Base-by-base conservation (phyloP, 1,140 invertebrate genomes). In the Drosophila lacertosa region DNA sequence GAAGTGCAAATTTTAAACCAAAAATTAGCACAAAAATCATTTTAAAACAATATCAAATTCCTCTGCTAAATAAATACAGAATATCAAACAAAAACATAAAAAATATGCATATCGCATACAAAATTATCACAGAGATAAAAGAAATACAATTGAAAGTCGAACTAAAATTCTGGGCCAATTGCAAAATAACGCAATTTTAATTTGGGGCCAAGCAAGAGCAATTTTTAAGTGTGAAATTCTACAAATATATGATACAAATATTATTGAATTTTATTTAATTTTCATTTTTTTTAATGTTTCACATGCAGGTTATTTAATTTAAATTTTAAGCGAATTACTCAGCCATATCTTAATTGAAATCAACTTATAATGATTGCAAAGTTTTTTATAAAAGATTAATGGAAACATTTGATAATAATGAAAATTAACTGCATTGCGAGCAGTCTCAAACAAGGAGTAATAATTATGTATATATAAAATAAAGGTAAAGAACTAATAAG, bases 1-100 rank as follows among this genome's bases (percentile, higher is more conserved):
- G 16, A 54, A 64, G 33, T 33, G 44, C 42, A 32, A 64, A 54
- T 40, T 11, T 10, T 10, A 45, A 54, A 44, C 33, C 33, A 35
- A 70, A 70, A 45, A 40, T 51, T 29, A 54, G 22, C 39, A 32
- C 13, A 24, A 53, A 53, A 69, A 69, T n/a, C 39, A 62, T 62
- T 47, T 45, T 35, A 44, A 44, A 44, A 29, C 57, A 63, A 68
- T 54, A 53, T 39, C 10, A 39, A 58, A 62, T 35, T 51, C 20
- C 32, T 45, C 32, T 39, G 3, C 65, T 37, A 37, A 63, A 69
- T 48, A 63, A 54, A 69, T 48, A 68, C 3, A 10, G 24, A 26
- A 39, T 6, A 29, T 57, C 13, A 37, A 15, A 39, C 10, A 54
- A 4, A 44, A 44, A 9, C 29, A 29, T 2, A 7, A 15, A 18